Base-by-base conservation (phyloP, 2,888 invertebrate species). In the Harmothoe impar region DNA sequence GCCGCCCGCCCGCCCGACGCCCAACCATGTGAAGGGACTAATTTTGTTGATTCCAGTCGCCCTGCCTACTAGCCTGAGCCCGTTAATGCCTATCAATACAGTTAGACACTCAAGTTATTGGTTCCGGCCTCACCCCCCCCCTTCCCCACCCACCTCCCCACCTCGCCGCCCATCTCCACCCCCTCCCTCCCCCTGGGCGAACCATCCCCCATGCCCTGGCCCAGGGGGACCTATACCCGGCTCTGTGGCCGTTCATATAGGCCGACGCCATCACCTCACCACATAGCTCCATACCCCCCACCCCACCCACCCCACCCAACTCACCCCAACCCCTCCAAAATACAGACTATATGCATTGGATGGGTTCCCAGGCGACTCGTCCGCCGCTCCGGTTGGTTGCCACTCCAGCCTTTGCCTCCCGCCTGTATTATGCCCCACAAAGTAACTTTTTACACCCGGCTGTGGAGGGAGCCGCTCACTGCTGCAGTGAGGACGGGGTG, bases 281-380 rank as follows among this genome's bases (percentile, higher is more conserved):
- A 62, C 62, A 62, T 25, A 23, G n/a, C 62, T n/a, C 62, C 62
- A 62, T 25, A 25, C 25, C 77, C 77, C 77, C 77, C 31, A 0
- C 77, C 5, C 77, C 31, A 29, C 31, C 77, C 77, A 25, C 31
- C 1, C 77, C 29, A 29, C 77, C 77, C 7, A 10, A 3, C 3
- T 77, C 29, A 25, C 31, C 31, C 17, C 77, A 1, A n/a, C 17
- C 77, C 77, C 77, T 17, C 77, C 77, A 17, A 20, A 62, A 62
- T 62, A 72, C 72, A 72, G 72, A 72, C 72, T 72, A 25, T 62
- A 62, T 72, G 72, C 72, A 72, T 72, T 72, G 72, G 72, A 29
- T 62, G 72, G 29, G 31, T 31, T 72, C 72, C 72, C 72, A 29
- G 72, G 20, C 31, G 29, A 25, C n/a, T n/a, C 25, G 29, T 72